Conservation (phyloP, 1,140 invertebrate species). For the Brachionus koreanus region DNA sequence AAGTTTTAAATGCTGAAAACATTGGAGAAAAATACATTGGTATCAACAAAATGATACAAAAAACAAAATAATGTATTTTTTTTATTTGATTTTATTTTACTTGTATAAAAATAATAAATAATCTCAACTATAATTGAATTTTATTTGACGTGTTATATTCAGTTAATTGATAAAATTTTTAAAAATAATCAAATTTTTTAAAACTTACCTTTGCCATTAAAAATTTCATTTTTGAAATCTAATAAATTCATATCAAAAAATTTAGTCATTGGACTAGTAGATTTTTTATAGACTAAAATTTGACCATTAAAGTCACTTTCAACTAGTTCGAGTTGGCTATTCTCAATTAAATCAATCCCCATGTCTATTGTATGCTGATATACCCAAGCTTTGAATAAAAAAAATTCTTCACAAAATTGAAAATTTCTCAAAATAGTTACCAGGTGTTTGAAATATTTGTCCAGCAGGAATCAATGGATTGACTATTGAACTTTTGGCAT, state of each 20-base stretch:
- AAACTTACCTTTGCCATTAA: conserved; percentile 43
- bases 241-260: conserved; percentile 12
- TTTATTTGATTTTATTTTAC: too few species aligned
- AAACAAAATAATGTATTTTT: too few species aligned
- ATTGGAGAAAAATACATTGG: too few species aligned
- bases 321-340: not conserved
- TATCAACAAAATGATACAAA: too few species aligned
- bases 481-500: conserved; percentile 42
- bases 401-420: not conserved
- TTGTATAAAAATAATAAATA: too few species aligned
- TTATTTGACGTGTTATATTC: too few species aligned
- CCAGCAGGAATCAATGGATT: not conserved
- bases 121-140: too few species aligned
- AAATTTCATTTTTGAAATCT: conserved; percentile 33
- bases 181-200: too few species aligned
- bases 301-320: conserved; percentile 36
- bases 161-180: too few species aligned
- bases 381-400: not conserved
- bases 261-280: not conserved
- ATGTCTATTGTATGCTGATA: not conserved
- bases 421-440: not conserved
- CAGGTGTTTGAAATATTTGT: not conserved
- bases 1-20: too few species aligned
- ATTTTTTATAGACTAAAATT: conserved; percentile 16
- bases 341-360: not conserved